phyloP scores from a whole-genome alignment of 2,888 invertebrate genomes.

The Fragum sueziense region DNA sequence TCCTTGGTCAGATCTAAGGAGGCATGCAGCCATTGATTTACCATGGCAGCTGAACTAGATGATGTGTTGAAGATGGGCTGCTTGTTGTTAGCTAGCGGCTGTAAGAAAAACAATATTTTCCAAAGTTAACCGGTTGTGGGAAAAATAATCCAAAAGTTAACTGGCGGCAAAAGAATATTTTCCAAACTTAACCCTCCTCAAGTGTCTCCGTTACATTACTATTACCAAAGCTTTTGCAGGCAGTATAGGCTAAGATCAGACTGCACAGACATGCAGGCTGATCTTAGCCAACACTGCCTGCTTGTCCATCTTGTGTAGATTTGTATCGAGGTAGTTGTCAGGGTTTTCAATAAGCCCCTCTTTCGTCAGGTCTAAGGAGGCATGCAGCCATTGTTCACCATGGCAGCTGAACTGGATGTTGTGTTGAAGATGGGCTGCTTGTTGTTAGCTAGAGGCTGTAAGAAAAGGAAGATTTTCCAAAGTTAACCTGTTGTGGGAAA shows the following conservation, averaged over 20 bases:
- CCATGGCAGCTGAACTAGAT: slow-evolving; percentile 51
- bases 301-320: no score
- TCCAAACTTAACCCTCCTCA: no score
- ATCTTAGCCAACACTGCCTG: no score
- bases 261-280: no score
- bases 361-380: slow-evolving; percentile 63
- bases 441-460: background rate
- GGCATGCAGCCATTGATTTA: slow-evolving; percentile 65
- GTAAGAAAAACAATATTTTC: background rate
- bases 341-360: slow-evolving; percentile 53
- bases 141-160: no score
- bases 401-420: slow-evolving; percentile 48
- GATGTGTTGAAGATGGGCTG: slow-evolving; percentile 56
- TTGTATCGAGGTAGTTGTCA: slow-evolving; percentile 45
- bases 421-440: slow-evolving; percentile 56
- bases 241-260: no score
- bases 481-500: no score
- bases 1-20: slow-evolving; percentile 64
- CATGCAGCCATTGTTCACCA: slow-evolving; percentile 65
- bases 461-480: no score
- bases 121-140: no score
- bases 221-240: no score
- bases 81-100: slow-evolving; percentile 6
- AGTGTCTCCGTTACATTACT: no score
- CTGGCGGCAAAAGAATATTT: no score